Conservation (phyloP, 2,888 invertebrate genomes). For the Phalera bucephala region DNA sequence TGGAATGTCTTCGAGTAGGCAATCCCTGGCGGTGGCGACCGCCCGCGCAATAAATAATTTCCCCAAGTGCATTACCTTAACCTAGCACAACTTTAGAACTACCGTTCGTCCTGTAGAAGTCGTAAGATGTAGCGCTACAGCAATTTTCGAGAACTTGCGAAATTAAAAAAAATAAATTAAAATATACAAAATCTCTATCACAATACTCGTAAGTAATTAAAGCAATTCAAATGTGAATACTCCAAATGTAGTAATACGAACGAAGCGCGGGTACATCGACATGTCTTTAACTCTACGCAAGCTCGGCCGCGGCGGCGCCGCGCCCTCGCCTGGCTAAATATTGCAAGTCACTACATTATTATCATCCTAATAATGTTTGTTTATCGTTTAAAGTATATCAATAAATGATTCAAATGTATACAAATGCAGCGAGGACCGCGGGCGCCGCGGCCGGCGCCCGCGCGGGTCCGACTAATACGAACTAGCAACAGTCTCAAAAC, state of each 20-base stretch:
- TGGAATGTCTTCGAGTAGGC: slow-evolving; percentile 65
- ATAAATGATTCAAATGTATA: slow-evolving; percentile 37
- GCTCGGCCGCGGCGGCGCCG: slow-evolving; percentile 30
- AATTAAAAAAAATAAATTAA: slow-evolving; percentile 83
- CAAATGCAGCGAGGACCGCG: slow-evolving; percentile 1
- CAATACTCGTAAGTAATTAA: slow-evolving; percentile 84
- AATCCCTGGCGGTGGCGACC: slow-evolving; percentile 32
- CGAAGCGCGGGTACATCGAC: slow-evolving; percentile 62
- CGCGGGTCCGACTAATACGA: slow-evolving; percentile 23
- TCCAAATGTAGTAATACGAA: slow-evolving; percentile 76
- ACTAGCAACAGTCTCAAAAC: slow-evolving; percentile 46
- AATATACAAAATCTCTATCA: slow-evolving; percentile 84
- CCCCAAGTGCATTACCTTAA: slow-evolving; percentile 71
- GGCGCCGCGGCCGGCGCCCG: slow-evolving; percentile 7
- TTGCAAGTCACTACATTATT: slow-evolving; percentile 74
- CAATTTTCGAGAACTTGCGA: slow-evolving; percentile 75
- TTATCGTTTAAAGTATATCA: slow-evolving; percentile 62
- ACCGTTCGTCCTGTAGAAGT: slow-evolving; percentile 66
- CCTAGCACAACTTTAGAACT: slow-evolving; percentile 77
- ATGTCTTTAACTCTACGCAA: slow-evolving; percentile 39
- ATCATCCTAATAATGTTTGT: slow-evolving; percentile 65
- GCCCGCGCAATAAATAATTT: slow-evolving; percentile 55
- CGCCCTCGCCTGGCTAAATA: slow-evolving; percentile 71
- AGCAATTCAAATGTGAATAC: slow-evolving; percentile 82
- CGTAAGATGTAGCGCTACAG: slow-evolving; percentile 76